phyloP scores from a whole-genome alignment of 2,888 invertebrate genomes.

The Heliconius hortense region DNA sequence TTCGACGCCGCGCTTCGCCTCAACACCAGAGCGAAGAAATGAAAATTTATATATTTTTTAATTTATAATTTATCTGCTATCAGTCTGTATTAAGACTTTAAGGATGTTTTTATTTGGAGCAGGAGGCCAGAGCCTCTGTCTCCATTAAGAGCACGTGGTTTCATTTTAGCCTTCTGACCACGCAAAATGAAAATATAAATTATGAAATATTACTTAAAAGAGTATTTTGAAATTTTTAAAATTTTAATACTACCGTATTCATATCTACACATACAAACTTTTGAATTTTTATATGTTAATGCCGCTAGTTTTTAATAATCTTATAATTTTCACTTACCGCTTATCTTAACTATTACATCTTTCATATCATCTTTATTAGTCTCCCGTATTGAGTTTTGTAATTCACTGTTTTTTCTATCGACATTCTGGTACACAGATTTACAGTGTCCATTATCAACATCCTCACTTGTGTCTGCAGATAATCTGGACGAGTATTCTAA shows the following conservation, averaged over 20 bases:
- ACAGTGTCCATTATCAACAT: neutral
- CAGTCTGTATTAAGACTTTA: too few relatives aligned
- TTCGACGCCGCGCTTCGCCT: too few relatives aligned
- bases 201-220: too few relatives aligned
- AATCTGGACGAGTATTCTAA: neutral
- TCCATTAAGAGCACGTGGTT: neutral
- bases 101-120: neutral
- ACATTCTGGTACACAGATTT: neutral
- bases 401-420: neutral
- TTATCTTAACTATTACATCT: constrained; percentile 15
- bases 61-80: too few relatives aligned
- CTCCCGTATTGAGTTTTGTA: neutral
- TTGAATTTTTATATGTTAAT: neutral
- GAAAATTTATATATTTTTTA: too few relatives aligned
- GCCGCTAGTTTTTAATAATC: too few relatives aligned
- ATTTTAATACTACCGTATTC: too few relatives aligned
- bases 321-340: constrained; percentile 13
- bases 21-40: too few relatives aligned
- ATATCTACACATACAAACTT: too few relatives aligned
- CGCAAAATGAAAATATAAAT: too few relatives aligned
- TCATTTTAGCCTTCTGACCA: too few relatives aligned
- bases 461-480: neutral
- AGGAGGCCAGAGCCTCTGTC: neutral
- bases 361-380: neutral
- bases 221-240: too few relatives aligned